These are phyloP conservation scores for Amiota communis DNA, from an alignment of 2,888 invertebrate species.

Conservation along the genomic window DNA sequence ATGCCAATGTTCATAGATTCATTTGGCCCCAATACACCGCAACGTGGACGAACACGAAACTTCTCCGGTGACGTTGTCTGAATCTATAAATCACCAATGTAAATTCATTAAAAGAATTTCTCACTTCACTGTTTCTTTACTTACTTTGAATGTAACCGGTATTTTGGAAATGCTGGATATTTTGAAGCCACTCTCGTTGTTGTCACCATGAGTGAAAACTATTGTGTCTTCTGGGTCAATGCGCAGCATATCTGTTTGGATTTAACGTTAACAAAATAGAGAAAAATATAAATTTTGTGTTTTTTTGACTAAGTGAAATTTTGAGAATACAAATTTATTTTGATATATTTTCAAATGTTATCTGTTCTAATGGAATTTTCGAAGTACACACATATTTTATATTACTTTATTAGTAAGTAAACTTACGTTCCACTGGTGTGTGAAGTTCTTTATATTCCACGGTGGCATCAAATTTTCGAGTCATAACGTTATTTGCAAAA, in stretches of 20 bases:
- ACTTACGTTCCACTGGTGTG: slow-evolving; percentile 67
- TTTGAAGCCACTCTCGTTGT: slow-evolving; percentile 77
- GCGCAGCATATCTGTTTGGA: slow-evolving; percentile 75
- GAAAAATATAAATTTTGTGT: not conserved
- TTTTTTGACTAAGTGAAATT: not conserved
- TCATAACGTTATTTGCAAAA: slow-evolving; percentile 75
- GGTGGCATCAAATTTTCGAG: slow-evolving; percentile 74
- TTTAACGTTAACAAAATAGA: too few species aligned
- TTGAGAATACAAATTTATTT: slow-evolving; percentile 10
- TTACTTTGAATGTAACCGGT: slow-evolving; percentile 81
- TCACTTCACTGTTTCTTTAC: not conserved
- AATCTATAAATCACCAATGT: slow-evolving; percentile 77
- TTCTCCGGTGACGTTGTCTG: slow-evolving; percentile 97
- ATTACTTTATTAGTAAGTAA: not conserved
- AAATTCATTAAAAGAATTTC: not conserved
- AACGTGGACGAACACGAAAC: slow-evolving; percentile 92
- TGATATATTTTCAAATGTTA: too few species aligned
- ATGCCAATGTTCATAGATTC: slow-evolving; percentile 80
- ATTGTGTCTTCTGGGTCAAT: slow-evolving; percentile 83
- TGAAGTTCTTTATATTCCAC: slow-evolving; percentile 71
- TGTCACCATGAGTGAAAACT: slow-evolving; percentile 76
- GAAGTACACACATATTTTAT: too few species aligned
- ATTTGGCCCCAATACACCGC: slow-evolving; percentile 82
- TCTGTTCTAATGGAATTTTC: too few species aligned
- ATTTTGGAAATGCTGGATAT: slow-evolving; percentile 81